These are phyloP conservation scores for Drosophila kokeensis DNA, from an alignment of 2,888 invertebrate genomes.

Conservation along the genomic window DNA sequence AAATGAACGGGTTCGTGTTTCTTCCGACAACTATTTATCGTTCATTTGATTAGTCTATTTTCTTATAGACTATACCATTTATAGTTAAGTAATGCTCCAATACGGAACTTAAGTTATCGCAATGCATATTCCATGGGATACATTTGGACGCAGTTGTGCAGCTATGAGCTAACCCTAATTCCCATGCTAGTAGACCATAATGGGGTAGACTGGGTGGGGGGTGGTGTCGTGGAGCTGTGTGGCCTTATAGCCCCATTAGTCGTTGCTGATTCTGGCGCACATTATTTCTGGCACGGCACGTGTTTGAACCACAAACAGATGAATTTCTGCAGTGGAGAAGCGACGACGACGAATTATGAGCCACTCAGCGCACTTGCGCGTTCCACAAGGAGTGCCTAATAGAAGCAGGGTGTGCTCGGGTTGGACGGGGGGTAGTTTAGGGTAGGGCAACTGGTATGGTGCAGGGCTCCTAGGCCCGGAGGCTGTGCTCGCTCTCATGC, in stretches of 20 bases:
- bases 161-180: conserved; percentile 19
- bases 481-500: conserved; percentile 36
- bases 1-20: background rate
- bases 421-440: background rate
- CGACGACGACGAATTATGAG: conserved; percentile 75
- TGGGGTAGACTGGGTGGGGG: background rate
- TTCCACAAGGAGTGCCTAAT: conserved; percentile 31
- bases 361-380: conserved; percentile 76
- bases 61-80: background rate
- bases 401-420: background rate
- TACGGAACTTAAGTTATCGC: conserved; percentile 7
- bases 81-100: background rate
- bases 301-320: conserved; percentile 80
- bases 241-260: conserved; percentile 65
- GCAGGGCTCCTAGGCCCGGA: conserved; percentile 41
- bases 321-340: conserved; percentile 67
- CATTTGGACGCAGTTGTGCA: conserved; percentile 28
- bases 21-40: background rate
- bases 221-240: conserved; percentile 1
- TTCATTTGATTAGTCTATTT: background rate
- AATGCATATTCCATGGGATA: conserved; percentile 12
- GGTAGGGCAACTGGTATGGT: background rate
- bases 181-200: background rate
- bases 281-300: conserved; percentile 75
- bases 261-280: conserved; percentile 65